A percentile compares a stretch with the other conserved stretches of the same genome.
Evolutionary conservation across 2,888 invertebrate genomes (phyloP).

Genomic region (Rhingia rostrata): DNA sequence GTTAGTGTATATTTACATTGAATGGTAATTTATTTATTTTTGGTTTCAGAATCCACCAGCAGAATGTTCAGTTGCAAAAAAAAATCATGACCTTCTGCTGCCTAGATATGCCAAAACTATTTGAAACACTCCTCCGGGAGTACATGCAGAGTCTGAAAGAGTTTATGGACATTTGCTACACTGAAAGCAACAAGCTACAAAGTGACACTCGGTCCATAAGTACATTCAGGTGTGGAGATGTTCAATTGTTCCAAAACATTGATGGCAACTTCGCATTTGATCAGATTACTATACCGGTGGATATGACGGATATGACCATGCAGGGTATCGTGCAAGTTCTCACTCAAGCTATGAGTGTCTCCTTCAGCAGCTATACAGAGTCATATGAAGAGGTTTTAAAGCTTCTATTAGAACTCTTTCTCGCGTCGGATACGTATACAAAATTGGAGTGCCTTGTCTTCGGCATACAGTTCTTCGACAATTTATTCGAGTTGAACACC

Average conservation of each 20-base stretch:
- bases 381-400: conserved; percentile 31
- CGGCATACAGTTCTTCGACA: conserved; percentile 50
- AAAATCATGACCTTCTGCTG: conserved; percentile 71
- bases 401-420: conserved; percentile 40
- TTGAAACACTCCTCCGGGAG: conserved; percentile 30
- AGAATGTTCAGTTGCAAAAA: conserved; percentile 79
- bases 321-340: conserved; percentile 53
- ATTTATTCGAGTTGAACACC: conserved; percentile 20
- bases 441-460: conserved; percentile 55
- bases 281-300: conserved; percentile 13
- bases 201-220: not conserved
- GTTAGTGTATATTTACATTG: not conserved
- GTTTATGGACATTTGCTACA: conserved; percentile 48
- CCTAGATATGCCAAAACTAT: conserved; percentile 50
- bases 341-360: conserved; percentile 12
- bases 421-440: conserved; percentile 37
- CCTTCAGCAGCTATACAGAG: conserved; percentile 13
- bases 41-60: conserved; percentile 76
- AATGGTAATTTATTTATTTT: not conserved
- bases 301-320: conserved; percentile 49
- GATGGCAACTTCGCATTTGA: conserved; percentile 34
- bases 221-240: conserved; percentile 40
- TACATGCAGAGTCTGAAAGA: conserved; percentile 36
- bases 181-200: conserved; percentile 1
- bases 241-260: conserved; percentile 55